Evolutionary conservation across 1,140 invertebrate genomes (phyloP), one percentile per base, ranked within the genome.

Genomic region (Caerostris darwini): DNA sequence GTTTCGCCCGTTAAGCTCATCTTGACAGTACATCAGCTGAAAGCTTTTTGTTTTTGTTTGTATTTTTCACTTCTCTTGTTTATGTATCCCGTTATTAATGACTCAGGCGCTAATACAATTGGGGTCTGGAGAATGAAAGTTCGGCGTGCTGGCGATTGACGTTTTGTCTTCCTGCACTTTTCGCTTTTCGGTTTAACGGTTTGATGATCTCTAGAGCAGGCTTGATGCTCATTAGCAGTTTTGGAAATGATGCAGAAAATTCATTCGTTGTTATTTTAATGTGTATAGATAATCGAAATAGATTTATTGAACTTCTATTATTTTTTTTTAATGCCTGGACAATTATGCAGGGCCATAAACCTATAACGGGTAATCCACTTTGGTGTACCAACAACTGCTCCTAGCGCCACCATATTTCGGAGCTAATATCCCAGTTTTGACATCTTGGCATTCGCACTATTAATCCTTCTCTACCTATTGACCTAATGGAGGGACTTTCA

Each of bases 71-170:
- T 57, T 58, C 57, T 85, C n/a, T 19, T 56, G 54, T 85, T 83
- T 85, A 34, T 85, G 14, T 85, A 34, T 58, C 56, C 54, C 17
- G 82, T 58, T 83, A 83, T 58, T 83, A 83, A 85, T 85, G 82
- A 85, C n/a, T n/a, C 82, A 5, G 82, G 2, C 19, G 7, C 56
- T 57, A 58, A 56, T 85, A 54, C 82, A 56, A 85, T 57, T 19
- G 54, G 3, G 50, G 8, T 57, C 19, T 58, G 57, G 50, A 85
- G 6, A 85, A 85, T 34, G 56, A 19, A 85, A 58, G 17, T 85
- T 85, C 14, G 6, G 6, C 53, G 53, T 54, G 0, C 6, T 34
- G 77, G 3, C 57, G 4, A 19, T 58, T 85, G 82, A 19, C 8
- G 34, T 12, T 77, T 77, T 77, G 19, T 34, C 10, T 50, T 50